Evolutionary conservation across 2,113 vertebrate genomes (phyloP).

Genomic region (Salminus brasiliensis): DNA sequence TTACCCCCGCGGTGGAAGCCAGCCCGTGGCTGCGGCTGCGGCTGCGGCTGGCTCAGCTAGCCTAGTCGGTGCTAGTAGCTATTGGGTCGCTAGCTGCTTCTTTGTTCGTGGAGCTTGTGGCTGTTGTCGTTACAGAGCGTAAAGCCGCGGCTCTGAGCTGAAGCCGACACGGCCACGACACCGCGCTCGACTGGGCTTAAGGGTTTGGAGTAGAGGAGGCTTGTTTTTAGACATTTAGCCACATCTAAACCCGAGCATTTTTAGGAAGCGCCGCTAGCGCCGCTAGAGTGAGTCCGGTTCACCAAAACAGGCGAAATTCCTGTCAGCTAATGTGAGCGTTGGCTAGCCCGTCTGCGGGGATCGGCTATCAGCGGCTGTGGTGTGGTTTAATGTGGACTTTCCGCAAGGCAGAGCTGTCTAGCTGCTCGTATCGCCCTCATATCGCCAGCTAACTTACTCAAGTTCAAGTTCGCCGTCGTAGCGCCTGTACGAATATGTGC

Average conservation of each 20-base stretch:
- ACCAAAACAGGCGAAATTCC: background rate
- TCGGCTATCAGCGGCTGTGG: background rate
- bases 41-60: background rate
- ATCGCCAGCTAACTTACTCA: background rate
- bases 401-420: background rate
- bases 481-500: background rate
- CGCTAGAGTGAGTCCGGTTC: background rate
- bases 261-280: background rate
- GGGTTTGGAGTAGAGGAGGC: background rate
- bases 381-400: background rate
- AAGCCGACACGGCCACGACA: background rate
- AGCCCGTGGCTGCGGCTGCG: background rate
- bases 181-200: too few relatives aligned
- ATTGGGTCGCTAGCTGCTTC: constrained; percentile 8
- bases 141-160: background rate
- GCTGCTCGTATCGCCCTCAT: background rate
- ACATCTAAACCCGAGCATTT: background rate
- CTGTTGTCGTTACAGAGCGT: background rate
- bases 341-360: background rate
- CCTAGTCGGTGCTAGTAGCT: too few relatives aligned
- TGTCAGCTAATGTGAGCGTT: background rate
- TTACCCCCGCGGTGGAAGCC: background rate
- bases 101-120: constrained; percentile 40
- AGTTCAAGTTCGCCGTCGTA: background rate
- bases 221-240: background rate